Base-by-base conservation (phyloP, 2,113 vertebrate genomes). In the Rhineura floridana region DNA sequence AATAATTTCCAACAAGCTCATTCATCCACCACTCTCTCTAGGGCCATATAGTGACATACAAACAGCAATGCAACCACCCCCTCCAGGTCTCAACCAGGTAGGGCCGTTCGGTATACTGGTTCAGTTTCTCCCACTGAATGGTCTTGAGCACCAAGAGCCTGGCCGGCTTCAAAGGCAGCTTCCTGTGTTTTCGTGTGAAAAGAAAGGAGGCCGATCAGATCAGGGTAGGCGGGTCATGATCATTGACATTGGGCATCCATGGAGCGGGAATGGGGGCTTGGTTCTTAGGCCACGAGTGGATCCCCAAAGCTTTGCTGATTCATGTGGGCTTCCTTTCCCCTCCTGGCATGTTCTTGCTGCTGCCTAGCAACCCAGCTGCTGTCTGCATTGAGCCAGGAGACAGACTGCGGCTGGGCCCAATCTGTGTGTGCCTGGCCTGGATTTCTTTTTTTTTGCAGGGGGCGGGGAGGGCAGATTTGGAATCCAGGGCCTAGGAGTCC, bases 291-390 rank as follows among this genome's bases (percentile, higher is more conserved):
- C 33, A 6, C 3, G 21, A 55, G 25, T 85, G 84, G 55, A 63
- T 85, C 59, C 73, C 84, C 73, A 3, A 65, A 67, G 59, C 72
- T 10, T 39, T 39, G 44, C 80, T 23, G 42, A 52, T 67, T 83
- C 81, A 65, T 46, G 87, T 88, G 87, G 87, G 87, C 87, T 88
- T 70, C 6, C 6, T 83, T 65, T 73, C 79, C 69, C 81, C 80
- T 65, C 59, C 87, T 67, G 70, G 65, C 87, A 77, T 88, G 80
- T 77, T 88, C 87, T 39, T 77, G 80, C 72, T 65, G 81, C 81
- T 88, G 87, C 87, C 70, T 88, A 88, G 87, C 87, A 88, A 88
- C 87, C 87, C 87, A 83, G 87, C 87, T 88, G 87, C 87, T 76
- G 87, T 76, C 87, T 88, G 70, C 72, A 52, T 42, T 2, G n/a